Conservation (phyloP, 2,113 vertebrate species). For the Phycodurus eques region DNA sequence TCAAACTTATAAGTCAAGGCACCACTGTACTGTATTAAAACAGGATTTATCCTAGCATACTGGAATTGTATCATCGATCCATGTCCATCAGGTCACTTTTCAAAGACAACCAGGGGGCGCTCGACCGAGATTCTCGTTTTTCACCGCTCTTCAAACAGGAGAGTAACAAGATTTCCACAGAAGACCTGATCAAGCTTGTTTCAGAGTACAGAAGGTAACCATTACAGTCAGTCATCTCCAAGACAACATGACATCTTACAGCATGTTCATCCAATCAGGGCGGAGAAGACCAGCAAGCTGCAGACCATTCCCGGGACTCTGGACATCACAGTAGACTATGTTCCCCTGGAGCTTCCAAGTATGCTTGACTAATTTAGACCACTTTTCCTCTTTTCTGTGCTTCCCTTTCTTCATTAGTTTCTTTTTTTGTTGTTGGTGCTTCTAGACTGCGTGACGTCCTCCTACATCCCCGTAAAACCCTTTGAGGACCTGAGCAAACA, state of each 20-base stretch:
- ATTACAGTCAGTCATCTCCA: neutral
- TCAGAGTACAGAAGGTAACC: slow-evolving; percentile 88
- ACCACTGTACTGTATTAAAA: too few relatives aligned
- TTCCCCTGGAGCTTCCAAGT: slow-evolving; percentile 95
- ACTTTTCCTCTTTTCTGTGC: neutral
- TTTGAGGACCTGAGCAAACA: slow-evolving; percentile 80
- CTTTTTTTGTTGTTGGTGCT: neutral
- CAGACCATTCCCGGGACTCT: slow-evolving; percentile 91
- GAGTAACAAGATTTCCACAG: slow-evolving; percentile 91
- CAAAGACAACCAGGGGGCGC: slow-evolving; percentile 91
- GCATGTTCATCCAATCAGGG: slow-evolving; percentile 65
- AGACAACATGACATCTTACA: neutral
- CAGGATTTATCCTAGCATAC: neutral
- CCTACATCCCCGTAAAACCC: slow-evolving; percentile 91
- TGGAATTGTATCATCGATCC: neutral
- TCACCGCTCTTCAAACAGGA: slow-evolving; percentile 96
- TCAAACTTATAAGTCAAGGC: too few relatives aligned
- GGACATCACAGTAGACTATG: slow-evolving; percentile 85
- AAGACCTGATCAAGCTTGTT: slow-evolving; percentile 91
- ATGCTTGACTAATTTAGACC: slow-evolving; percentile 43
- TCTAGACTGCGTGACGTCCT: slow-evolving; percentile 92
- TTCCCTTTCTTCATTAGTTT: neutral
- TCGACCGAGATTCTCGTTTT: slow-evolving; percentile 93
- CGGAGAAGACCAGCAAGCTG: slow-evolving; percentile 92
- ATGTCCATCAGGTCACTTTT: slow-evolving; percentile 81